Evolutionary conservation across 1,140 invertebrate genomes (phyloP).

Genomic region (Microplitis demolitor): DNA sequence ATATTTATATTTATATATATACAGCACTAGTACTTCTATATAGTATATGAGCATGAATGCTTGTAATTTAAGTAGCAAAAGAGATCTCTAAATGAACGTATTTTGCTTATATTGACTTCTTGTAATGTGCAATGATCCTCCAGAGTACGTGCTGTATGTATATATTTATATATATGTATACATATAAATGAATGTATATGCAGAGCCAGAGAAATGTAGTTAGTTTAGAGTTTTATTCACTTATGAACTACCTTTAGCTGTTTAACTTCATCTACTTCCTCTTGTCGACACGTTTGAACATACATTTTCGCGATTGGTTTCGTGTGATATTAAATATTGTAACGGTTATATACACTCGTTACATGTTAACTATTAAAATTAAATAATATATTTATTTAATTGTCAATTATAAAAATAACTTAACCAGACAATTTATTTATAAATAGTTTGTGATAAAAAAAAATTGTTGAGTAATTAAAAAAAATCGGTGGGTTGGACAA

Average conservation of each 20-base stretch:
- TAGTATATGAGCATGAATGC: no score
- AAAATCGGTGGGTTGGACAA: not conserved
- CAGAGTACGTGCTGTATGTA: no score
- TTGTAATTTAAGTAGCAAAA: not conserved
- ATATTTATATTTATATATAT: no score
- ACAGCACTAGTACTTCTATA: no score
- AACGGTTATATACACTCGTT: not conserved
- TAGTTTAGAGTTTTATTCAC: not conserved
- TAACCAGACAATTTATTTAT: no score
- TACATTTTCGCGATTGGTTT: slow-evolving; percentile 4
- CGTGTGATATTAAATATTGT: not conserved
- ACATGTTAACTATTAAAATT: not conserved
- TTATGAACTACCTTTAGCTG: not conserved
- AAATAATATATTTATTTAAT: no score
- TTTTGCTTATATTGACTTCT: no score
- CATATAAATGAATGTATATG: not conserved
- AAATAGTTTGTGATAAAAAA: no score
- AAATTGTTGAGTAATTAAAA: not conserved
- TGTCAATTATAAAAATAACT: no score
- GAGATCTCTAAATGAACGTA: not conserved
- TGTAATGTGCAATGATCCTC: no score
- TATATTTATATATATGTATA: no score
- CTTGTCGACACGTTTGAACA: not conserved
- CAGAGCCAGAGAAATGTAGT: not conserved
- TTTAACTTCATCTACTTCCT: not conserved